Base-by-base conservation (phyloP, 2,797 vertebrate species). In the Vipera ursinii region DNA sequence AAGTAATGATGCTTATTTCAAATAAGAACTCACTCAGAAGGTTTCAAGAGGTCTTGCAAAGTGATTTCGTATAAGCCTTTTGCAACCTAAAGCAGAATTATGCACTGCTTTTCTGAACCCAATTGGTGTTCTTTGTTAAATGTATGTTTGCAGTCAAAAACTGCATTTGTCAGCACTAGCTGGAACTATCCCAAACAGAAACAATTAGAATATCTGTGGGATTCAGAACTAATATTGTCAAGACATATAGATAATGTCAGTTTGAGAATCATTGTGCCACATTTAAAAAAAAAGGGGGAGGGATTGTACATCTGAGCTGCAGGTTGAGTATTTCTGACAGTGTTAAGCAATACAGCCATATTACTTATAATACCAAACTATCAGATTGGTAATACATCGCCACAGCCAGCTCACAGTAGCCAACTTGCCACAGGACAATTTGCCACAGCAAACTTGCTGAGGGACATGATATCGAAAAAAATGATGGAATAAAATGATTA, bases 1-100 rank as follows among this genome's bases (percentile, higher is more conserved):
- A 12, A 48, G 38, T 24, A 82, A 82, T 82, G 38, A 24, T 44
- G 94, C 91, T 95, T 93, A 92, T 55, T 61, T 88, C 88, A 32
- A 90, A 1, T 91, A 78, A 91, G 93, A 94, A 94, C 86, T 90
- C 91, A 15, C 44, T 89, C 73, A 93, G 91, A 91, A 85, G 92
- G 59, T 20, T 0, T 0, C 60, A 91, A 0, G 89, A 57, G 65
- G 4, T 85, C 95, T 95, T 94, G 65, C 55, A 78, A 90, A 78
- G 26, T 51, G 26, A 7, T 63, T 89, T 56, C 0, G 2, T 51
- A 63, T 63, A 22, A 78, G 73, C 38, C 7, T 78, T 78, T 78
- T 78, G 73, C 73, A 82, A 82, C 9, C 20, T 12, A 20, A 44
- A 78, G 48, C 20, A 82, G 48, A 82, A 48, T 48, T 65, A 28